Evolutionary conservation across 2,797 vertebrate species (phyloP).

Genomic region (Lepus oiostolus): DNA sequence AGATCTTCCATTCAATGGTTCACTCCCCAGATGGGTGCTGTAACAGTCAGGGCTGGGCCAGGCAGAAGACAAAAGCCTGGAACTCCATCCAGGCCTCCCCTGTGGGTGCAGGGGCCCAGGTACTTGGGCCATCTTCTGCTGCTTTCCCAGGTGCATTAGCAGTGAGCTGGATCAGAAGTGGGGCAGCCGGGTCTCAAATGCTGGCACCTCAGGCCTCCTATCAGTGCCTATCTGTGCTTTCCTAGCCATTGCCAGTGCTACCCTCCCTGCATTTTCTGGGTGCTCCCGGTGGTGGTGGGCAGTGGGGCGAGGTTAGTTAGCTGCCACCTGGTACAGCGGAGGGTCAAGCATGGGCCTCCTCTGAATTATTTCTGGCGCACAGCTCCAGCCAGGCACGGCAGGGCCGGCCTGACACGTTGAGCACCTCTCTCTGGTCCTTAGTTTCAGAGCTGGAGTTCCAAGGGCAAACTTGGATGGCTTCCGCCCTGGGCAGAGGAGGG

Average conservation of each 20-base stretch:
- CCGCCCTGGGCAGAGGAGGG: not conserved
- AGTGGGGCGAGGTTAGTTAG: not conserved
- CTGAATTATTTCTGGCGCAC: constrained; percentile 60
- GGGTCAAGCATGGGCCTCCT: constrained; percentile 5
- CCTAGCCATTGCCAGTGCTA: not conserved
- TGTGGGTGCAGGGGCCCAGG: no score
- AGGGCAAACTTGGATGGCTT: not conserved
- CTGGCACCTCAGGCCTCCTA: not conserved
- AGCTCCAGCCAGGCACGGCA: constrained; percentile 19
- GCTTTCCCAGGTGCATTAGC: no score
- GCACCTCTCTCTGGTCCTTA: constrained; percentile 8
- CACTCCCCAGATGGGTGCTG: no score
- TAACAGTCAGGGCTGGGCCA: no score
- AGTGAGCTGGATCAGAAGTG: no score
- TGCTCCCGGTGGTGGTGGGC: not conserved
- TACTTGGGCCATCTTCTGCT: no score
- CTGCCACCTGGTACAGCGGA: constrained; percentile 47
- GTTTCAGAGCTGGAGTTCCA: constrained; percentile 45
- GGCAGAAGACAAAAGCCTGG: no score
- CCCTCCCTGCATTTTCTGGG: constrained; percentile 45
- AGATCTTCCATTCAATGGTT: no score
- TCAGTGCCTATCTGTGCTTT: not conserved
- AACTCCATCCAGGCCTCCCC: no score
- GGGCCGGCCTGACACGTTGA: not conserved
- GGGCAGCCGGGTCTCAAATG: no score